Percentiles rank a stretch among this genome's conserved stretches.
Conservation (phyloP, 92 coral and sea anemone genomes). For the Zoanthus sociatus region DNA sequence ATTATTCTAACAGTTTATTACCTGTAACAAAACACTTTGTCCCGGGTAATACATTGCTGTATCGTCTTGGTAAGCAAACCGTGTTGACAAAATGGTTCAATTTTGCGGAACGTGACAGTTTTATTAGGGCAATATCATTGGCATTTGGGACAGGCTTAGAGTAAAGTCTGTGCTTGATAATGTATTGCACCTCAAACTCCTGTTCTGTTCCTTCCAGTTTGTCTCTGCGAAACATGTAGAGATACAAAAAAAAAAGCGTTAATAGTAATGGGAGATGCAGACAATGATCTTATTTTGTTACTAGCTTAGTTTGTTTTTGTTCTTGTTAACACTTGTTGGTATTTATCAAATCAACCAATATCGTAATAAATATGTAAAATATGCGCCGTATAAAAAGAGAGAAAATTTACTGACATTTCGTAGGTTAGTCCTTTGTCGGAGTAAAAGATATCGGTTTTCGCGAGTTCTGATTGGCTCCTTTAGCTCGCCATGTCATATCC, state of each 20-base stretch:
- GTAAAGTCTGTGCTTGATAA: constrained; percentile 52
- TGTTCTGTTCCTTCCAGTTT: constrained; percentile 55
- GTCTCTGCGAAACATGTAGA: neutral
- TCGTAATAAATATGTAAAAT: too few species aligned
- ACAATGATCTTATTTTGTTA: too few species aligned
- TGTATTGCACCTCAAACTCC: constrained; percentile 25
- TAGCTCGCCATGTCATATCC: too few species aligned
- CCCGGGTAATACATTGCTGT: constrained; percentile 50
- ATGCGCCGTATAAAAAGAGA: too few species aligned
- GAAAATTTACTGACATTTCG: too few species aligned
- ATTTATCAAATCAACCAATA: too few species aligned
- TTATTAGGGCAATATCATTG: constrained; percentile 62
- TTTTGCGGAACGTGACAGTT: constrained; percentile 40
- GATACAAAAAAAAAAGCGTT: neutral
- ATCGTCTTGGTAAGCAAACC: constrained; percentile 54
- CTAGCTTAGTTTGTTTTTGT: too few species aligned
- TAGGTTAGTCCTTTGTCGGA: too few species aligned
- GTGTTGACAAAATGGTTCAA: constrained; percentile 60
- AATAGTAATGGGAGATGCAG: neutral
- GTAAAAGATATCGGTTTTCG: too few species aligned
- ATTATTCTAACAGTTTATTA: neutral
- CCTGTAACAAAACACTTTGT: constrained; percentile 63
- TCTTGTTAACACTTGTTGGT: too few species aligned
- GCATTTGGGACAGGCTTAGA: constrained; percentile 57
- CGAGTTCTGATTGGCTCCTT: too few species aligned